A percentile compares a stretch with the other conserved stretches of the same genome.
phyloP scores from a whole-genome alignment of 1,140 invertebrate species.

The Drosophila eugracilis region DNA sequence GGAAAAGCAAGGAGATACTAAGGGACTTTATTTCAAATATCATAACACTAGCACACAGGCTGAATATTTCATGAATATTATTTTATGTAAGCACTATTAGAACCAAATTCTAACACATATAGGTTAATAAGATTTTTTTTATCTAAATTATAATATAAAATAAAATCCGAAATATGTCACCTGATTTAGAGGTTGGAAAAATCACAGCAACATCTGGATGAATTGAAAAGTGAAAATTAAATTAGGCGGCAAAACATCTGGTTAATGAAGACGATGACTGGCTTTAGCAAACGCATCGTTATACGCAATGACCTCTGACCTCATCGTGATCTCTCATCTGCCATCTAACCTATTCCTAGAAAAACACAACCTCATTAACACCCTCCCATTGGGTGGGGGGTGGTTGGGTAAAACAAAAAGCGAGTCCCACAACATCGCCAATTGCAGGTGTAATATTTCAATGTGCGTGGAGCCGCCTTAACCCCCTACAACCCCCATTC shows the following conservation, averaged over 20 bases:
- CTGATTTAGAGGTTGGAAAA: no score
- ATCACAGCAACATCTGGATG: neutral
- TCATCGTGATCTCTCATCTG: neutral
- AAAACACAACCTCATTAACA: conserved; percentile 49
- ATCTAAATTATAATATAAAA: no score
- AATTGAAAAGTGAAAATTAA: conserved; percentile 3
- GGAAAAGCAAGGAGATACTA: conserved; percentile 10
- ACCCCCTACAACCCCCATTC: conserved; percentile 2
- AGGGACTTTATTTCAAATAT: neutral
- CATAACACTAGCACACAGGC: neutral
- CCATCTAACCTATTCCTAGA: conserved; percentile 9
- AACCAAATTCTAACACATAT: no score
- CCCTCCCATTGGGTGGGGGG: conserved; percentile 5
- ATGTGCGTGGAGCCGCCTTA: conserved; percentile 40
- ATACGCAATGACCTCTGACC: conserved; percentile 36
- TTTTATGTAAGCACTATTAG: neutral
- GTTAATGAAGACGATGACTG: conserved; percentile 66
- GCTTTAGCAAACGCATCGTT: conserved; percentile 70
- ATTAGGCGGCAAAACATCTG: conserved; percentile 33
- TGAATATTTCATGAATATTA: neutral
- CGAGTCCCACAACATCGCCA: conserved; percentile 51
- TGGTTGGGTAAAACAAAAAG: conserved; percentile 47
- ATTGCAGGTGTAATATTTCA: conserved; percentile 82
- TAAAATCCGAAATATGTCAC: neutral
- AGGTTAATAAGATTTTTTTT: no score